Percentiles rank a stretch among this genome's conserved stretches.
Conservation (phyloP, 2,888 invertebrate genomes). For the Molorchus minor region DNA sequence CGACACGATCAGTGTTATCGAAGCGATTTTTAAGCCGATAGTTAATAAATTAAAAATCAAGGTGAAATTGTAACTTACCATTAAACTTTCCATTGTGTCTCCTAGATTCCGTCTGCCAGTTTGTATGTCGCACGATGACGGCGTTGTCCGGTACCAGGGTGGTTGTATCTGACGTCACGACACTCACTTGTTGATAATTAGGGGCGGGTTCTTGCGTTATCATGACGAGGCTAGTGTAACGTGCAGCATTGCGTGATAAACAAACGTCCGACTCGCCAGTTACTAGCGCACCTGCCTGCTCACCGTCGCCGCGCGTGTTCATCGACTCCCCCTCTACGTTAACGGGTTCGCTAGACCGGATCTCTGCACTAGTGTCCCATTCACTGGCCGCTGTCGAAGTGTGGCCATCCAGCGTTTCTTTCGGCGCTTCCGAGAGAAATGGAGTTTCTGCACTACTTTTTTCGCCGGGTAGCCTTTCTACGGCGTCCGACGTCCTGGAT, state of each 20-base stretch:
- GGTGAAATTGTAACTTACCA: conserved; percentile 33
- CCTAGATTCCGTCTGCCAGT: conserved; percentile 64
- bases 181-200: conserved; percentile 72
- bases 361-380: conserved; percentile 53
- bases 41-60: conserved; percentile 8
- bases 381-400: conserved; percentile 41
- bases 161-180: conserved; percentile 80
- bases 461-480: conserved; percentile 30
- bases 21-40: background rate
- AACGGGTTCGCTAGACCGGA: conserved; percentile 58
- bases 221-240: conserved; percentile 90
- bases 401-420: conserved; percentile 25
- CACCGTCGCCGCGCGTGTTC: conserved; percentile 58
- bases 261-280: conserved; percentile 49
- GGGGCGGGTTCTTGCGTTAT: conserved; percentile 77
- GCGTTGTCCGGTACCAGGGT: conserved; percentile 70
- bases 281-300: conserved; percentile 60
- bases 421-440: conserved; percentile 20
- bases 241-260: conserved; percentile 65
- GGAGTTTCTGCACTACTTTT: conserved; percentile 30
- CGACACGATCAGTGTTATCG: background rate
- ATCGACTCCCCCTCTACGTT: conserved; percentile 52
- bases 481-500: conserved; percentile 22
- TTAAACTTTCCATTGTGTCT: conserved; percentile 29
- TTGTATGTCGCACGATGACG: conserved; percentile 73